Evolutionary conservation across 2,113 vertebrate species (phyloP).

Genomic region (Micronycteris hirsuta): DNA sequence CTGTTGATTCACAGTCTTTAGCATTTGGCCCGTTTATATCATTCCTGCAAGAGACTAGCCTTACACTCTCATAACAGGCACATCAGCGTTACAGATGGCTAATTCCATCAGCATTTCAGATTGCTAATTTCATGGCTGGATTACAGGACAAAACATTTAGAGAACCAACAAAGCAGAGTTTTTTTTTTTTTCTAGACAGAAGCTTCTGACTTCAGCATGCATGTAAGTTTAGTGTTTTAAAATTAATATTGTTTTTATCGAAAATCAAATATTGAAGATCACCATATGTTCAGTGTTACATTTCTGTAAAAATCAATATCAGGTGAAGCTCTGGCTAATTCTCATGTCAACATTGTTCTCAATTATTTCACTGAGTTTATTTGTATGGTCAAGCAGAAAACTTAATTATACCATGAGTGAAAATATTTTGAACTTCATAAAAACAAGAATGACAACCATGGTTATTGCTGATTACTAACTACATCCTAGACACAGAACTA

Average conservation of each 20-base stretch:
- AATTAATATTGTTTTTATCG: not conserved
- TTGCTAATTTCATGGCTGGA: not conserved
- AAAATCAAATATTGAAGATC: not conserved
- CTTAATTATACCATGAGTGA: not conserved
- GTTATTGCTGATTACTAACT: not conserved
- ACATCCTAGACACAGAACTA: not conserved
- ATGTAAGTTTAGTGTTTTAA: not conserved
- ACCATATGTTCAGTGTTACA: not conserved
- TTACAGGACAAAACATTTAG: not conserved
- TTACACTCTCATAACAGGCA: not conserved
- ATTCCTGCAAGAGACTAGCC: not conserved
- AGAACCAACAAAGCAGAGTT: not conserved
- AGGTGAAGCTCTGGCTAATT: not conserved
- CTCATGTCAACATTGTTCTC: not conserved
- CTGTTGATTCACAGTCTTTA: not conserved
- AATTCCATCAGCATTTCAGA: not conserved
- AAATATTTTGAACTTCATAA: not conserved
- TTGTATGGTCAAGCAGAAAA: not conserved
- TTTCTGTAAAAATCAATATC: not conserved
- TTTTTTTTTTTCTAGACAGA: not conserved
- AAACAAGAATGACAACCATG: not conserved
- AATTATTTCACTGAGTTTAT: not conserved
- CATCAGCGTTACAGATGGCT: not conserved
- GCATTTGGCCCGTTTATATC: not conserved
- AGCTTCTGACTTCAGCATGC: not conserved